A percentile compares a stretch with the other conserved stretches of the same genome.
phyloP scores from a whole-genome alignment of 2,888 invertebrate genomes.

The Timema podura region DNA sequence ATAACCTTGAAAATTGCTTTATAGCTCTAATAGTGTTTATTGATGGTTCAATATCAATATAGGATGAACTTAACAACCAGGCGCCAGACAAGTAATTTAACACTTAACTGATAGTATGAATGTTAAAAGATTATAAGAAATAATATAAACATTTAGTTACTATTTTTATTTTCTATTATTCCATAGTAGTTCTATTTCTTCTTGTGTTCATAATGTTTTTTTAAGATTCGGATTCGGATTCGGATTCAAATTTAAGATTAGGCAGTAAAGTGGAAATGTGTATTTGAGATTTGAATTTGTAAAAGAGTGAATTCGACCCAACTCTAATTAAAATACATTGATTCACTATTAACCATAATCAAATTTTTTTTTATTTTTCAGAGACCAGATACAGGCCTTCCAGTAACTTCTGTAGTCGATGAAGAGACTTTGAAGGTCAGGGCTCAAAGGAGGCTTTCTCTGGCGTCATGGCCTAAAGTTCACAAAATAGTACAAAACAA shows the following conservation, averaged over 20 bases:
- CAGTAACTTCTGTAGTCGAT: conserved; percentile 19
- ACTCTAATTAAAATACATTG: neutral
- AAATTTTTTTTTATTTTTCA: conserved; percentile 11
- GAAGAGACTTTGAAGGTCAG: conserved; percentile 17
- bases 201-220: neutral
- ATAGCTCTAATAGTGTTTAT: too few species aligned
- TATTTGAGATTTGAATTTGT: too few species aligned
- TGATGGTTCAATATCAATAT: neutral
- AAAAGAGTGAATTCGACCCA: neutral
- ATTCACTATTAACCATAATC: too few species aligned
- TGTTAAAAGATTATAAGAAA: too few species aligned
- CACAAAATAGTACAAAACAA: conserved; percentile 28
- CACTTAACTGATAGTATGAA: too few species aligned
- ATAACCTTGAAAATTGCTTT: too few species aligned
- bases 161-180: neutral
- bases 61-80: neutral
- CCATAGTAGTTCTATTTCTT: neutral
- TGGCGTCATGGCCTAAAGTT: conserved; percentile 28
- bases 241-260: neutral
- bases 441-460: conserved; percentile 23
- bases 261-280: neutral
- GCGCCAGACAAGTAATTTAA: too few species aligned
- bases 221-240: neutral
- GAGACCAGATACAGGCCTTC: conserved; percentile 22
- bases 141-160: too few species aligned